Base-by-base conservation (phyloP, 2,797 vertebrate species). In the Tokudaia tokunoshimensis region DNA sequence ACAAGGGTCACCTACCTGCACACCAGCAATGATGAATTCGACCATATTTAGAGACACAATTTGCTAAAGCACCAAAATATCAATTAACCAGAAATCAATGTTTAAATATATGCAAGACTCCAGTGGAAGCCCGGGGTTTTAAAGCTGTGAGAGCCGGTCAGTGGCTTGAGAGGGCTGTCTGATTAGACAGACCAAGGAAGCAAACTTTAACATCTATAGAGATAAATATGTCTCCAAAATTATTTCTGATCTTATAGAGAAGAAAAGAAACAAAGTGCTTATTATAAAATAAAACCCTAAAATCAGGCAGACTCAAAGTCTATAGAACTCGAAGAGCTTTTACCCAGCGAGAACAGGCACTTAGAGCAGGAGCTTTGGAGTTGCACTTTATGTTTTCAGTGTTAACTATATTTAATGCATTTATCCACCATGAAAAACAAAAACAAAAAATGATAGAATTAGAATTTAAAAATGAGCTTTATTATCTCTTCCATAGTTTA, bases 181-280 rank as follows among this genome's bases (percentile, higher is more conserved):
- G 29, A 83, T 79, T 79, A 85, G 20, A 65, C 65, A 12, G 19
- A 94, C 50, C 24, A 52, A 12, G 13, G 47, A 93, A 93, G n/a
- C 57, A 88, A 95, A 75, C 15, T 89, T 82, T 47, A 72, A 92
- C 44, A 84, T 31, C 67, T 86, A 90, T 59, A 81, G 67, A 61
- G 29, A 47, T 91, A 96, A 94, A 70, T 65, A 59, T 0, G 17
- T 81, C 76, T 89, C 94, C 22, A 61, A 57, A 80, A 83, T 72
- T 90, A n/a, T 86, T 95, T 87, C 80, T 93, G 22, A 86, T 6
- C 55, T 76, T 93, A 94, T 11, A 88, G n/a, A 67, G 12, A 86
- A 79, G 57, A 89, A 90, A 61, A 94, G 50, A 57, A n/a, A 26
- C 22, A 59, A 75, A 79, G 4, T 72, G 7, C 15, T 91, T 34